Conservation (phyloP, 2,888 invertebrate genomes). For the Cephalotes varians region DNA sequence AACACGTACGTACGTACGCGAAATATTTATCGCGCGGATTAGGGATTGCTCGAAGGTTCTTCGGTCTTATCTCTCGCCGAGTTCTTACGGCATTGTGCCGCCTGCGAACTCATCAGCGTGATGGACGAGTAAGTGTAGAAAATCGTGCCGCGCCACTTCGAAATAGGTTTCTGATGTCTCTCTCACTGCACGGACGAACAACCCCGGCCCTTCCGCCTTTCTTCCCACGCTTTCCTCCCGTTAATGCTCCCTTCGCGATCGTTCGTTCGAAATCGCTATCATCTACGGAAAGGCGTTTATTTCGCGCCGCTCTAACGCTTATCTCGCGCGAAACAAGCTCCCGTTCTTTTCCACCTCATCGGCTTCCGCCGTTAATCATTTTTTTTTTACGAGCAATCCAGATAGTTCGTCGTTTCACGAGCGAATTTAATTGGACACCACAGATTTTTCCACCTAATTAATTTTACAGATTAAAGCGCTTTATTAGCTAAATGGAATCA, state of each 20-base stretch:
- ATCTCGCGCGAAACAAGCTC: slow-evolving; percentile 51
- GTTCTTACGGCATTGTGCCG: slow-evolving; percentile 50
- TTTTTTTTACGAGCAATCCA: slow-evolving; percentile 13
- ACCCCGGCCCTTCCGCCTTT: slow-evolving; percentile 36
- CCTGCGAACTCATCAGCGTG: slow-evolving; percentile 51
- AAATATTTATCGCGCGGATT: slow-evolving; percentile 49
- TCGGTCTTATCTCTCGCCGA: slow-evolving; percentile 42
- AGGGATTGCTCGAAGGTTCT: slow-evolving; percentile 36
- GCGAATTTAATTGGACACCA: slow-evolving; percentile 37
- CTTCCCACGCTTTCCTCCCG: slow-evolving; percentile 48
- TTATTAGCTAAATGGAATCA: not conserved
- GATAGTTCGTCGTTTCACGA: slow-evolving; percentile 16
- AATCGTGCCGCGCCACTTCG: slow-evolving; percentile 56
- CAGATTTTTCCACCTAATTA: not conserved
- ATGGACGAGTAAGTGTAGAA: slow-evolving; percentile 52
- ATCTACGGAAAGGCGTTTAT: slow-evolving; percentile 55
- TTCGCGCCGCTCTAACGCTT: slow-evolving; percentile 51
- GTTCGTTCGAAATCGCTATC: slow-evolving; percentile 53
- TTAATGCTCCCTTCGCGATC: slow-evolving; percentile 49
- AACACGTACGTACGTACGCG: slow-evolving; percentile 16
- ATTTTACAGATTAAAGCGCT: not conserved
- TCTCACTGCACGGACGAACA: slow-evolving; percentile 38
- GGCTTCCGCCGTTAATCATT: slow-evolving; percentile 43
- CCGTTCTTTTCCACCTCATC: slow-evolving; percentile 38
- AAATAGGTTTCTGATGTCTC: slow-evolving; percentile 46